Conservation (phyloP, 2,797 vertebrate species). For the Xenentodon cancila region DNA sequence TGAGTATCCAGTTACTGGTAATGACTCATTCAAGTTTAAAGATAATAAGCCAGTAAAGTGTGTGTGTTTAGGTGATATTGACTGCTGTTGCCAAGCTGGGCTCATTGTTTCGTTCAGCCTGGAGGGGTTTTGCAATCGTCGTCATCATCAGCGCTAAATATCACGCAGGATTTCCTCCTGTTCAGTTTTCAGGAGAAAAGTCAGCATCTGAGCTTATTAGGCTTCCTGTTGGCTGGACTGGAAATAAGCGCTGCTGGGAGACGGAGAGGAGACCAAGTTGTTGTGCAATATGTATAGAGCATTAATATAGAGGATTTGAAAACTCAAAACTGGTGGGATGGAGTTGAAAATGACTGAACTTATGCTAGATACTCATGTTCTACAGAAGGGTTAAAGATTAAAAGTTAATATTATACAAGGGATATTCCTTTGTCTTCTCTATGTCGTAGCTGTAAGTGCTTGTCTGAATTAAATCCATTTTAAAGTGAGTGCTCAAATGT, state of each 20-base stretch:
- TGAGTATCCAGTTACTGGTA: conserved; percentile 24
- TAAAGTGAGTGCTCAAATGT: not conserved
- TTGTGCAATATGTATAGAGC: too few species aligned
- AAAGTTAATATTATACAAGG: not conserved
- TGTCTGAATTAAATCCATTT: not conserved
- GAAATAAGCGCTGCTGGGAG: conserved; percentile 31
- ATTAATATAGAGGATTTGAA: too few species aligned
- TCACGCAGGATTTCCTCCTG: conserved; percentile 76
- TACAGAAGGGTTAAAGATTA: too few species aligned
- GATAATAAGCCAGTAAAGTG: conserved; percentile 37
- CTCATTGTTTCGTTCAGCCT: conserved; percentile 60
- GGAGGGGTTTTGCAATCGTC: conserved; percentile 44
- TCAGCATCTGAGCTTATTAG: conserved; percentile 36
- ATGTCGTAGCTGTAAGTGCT: not conserved
- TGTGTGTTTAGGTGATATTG: conserved; percentile 18
- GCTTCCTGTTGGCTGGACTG: conserved; percentile 61
- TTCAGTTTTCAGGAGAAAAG: conserved; percentile 61
- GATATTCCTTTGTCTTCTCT: not conserved
- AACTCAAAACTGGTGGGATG: too few species aligned
- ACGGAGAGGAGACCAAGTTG: not conserved
- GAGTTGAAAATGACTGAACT: too few species aligned
- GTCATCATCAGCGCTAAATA: conserved; percentile 60
- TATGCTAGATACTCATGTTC: too few species aligned
- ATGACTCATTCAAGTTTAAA: conserved; percentile 52
- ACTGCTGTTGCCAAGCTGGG: conserved; percentile 36